Percentiles rank a stretch among this genome's conserved stretches.
Conservation (phyloP, 2,888 invertebrate genomes). For the Dynastes tityus region DNA sequence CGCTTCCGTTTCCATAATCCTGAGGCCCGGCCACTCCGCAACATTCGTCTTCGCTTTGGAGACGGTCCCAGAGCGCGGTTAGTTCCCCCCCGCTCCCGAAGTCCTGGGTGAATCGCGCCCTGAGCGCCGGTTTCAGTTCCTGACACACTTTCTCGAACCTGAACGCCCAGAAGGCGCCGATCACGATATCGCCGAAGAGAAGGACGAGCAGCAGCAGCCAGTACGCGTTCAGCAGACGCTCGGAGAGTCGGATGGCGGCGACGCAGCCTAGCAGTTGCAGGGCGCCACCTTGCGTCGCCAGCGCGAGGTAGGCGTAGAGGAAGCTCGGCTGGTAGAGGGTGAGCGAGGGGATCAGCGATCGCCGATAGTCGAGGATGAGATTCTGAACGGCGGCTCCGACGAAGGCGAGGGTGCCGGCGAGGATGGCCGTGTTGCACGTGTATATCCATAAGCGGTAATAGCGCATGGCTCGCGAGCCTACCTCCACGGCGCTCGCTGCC, state of each 20-base stretch:
- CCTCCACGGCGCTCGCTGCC: constrained; percentile 72
- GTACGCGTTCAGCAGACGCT: constrained; percentile 86
- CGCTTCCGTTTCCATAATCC: constrained; percentile 70
- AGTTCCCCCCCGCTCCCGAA: constrained; percentile 83
- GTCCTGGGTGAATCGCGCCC: constrained; percentile 75
- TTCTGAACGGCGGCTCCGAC: constrained; percentile 83
- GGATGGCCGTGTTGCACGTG: constrained; percentile 91
- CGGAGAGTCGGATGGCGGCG: constrained; percentile 86
- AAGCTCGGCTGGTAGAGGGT: constrained; percentile 86
- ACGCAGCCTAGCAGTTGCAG: constrained; percentile 85
- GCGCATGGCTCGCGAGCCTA: constrained; percentile 75
- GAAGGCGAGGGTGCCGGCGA: constrained; percentile 87
- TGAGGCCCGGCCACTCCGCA: constrained; percentile 78
- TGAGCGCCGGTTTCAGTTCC: constrained; percentile 79
- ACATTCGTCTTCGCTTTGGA: constrained; percentile 83
- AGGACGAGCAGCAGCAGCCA: constrained; percentile 86
- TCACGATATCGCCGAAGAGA: constrained; percentile 87
- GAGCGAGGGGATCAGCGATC: constrained; percentile 82
- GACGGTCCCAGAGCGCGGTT: constrained; percentile 84
- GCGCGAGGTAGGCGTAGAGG: constrained; percentile 87
- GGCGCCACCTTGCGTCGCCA: constrained; percentile 80
- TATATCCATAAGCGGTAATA: constrained; percentile 94
- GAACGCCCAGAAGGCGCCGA: constrained; percentile 90
- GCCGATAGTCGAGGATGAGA: constrained; percentile 80
- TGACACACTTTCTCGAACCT: constrained; percentile 82